These are phyloP conservation scores for Drosophila tanythrix DNA, from an alignment of 2,888 invertebrate genomes.

Conservation along the genomic window DNA sequence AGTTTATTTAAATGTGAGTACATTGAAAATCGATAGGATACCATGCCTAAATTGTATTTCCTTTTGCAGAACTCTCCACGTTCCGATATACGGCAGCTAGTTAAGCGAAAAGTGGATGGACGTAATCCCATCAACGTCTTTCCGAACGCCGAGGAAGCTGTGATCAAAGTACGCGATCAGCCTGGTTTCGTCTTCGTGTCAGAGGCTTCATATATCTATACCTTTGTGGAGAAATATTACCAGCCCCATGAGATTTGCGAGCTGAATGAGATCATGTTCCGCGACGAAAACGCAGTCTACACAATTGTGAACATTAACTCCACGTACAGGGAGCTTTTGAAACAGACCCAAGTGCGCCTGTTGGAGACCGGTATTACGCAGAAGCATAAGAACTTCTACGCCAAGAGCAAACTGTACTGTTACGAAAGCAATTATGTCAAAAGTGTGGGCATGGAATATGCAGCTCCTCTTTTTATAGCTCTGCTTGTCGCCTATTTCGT, in stretches of 20 bases:
- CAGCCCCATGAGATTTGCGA: constrained; percentile 83
- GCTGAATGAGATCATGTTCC: constrained; percentile 81
- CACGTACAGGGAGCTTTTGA: constrained; percentile 79
- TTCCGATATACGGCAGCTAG: constrained; percentile 70
- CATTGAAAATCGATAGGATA: fast-evolving
- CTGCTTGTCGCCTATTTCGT: constrained; percentile 59
- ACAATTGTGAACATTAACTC: constrained; percentile 72
- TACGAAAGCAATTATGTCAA: constrained; percentile 72
- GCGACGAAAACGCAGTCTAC: constrained; percentile 69
- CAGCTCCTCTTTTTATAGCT: constrained; percentile 77
- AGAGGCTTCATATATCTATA: constrained; percentile 76
- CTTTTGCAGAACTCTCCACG: constrained; percentile 58
- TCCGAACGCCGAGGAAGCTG: constrained; percentile 71
- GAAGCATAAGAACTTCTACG: constrained; percentile 70
- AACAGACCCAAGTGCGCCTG: constrained; percentile 72
- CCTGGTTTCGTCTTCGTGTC: constrained; percentile 82
- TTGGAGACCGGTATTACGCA: constrained; percentile 74
- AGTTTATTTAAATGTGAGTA: constrained; percentile 76
- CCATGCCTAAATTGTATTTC: neutral
- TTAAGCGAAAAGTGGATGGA: constrained; percentile 69
- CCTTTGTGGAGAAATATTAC: constrained; percentile 75
- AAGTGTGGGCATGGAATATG: constrained; percentile 81
- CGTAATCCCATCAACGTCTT: constrained; percentile 68
- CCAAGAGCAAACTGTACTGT: constrained; percentile 70
- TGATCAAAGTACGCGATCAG: constrained; percentile 69